A percentile compares a stretch with the other conserved stretches of the same genome.
Evolutionary conservation across 2,797 vertebrate species (phyloP).

Genomic region (Tadarida brasiliensis): DNA sequence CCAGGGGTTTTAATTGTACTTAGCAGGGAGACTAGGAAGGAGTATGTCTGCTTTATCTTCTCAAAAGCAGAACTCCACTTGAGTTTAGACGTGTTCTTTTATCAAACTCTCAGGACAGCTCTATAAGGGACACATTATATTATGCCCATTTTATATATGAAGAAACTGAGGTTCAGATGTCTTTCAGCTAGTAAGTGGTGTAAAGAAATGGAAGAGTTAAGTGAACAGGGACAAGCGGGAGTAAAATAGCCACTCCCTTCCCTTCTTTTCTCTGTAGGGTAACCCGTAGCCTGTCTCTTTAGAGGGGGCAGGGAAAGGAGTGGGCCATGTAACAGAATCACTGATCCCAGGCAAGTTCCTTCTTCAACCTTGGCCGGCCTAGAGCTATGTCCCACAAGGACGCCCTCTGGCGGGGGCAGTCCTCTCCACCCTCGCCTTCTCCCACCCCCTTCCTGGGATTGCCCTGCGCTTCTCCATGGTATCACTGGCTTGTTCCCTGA

Average conservation of each 20-base stretch:
- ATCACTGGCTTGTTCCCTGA: neutral
- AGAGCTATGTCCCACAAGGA: neutral
- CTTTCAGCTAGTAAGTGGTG: neutral
- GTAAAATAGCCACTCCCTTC: neutral
- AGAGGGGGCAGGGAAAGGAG: neutral
- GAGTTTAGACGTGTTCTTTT: neutral
- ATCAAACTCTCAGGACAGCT: neutral
- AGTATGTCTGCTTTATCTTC: neutral
- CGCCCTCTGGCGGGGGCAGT: neutral
- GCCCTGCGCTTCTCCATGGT: neutral
- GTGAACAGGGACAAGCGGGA: neutral
- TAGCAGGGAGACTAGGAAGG: neutral
- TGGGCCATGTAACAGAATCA: neutral
- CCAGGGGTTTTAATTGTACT: neutral
- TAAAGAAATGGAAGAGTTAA: neutral
- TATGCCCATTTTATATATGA: neutral
- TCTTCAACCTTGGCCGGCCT: neutral
- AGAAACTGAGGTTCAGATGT: neutral
- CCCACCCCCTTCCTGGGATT: neutral
- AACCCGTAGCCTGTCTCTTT: neutral
- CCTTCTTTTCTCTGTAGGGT: neutral
- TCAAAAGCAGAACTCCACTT: neutral
- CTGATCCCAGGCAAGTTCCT: neutral
- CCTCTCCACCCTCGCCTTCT: accelerated
- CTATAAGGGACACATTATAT: neutral